Base-by-base conservation (phyloP, 2,113 vertebrate species). In the Lophura nycthemera region DNA sequence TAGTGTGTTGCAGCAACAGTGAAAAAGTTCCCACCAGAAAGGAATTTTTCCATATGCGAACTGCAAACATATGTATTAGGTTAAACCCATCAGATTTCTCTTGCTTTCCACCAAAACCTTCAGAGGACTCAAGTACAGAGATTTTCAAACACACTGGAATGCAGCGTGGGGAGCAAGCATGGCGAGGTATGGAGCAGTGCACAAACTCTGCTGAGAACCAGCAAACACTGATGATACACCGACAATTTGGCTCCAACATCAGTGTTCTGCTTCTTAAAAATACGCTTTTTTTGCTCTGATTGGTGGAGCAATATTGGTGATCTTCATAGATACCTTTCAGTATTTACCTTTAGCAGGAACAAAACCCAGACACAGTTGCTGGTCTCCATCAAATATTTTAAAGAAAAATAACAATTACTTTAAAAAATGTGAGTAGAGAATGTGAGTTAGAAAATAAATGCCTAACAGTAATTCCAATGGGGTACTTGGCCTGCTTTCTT, bases 1-100 rank as follows among this genome's bases (percentile, higher is more conserved):
- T 95, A 96, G 97, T 97, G 97, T 98, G 97, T 97, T 98, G 97
- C 92, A 95, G 90, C 92, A 94, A 81, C 84, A 95, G 94, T 13
- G 4, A 95, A 95, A 89, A 96, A 91, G 85, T 97, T 97, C 96
- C 91, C 94, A 96, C 95, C 93, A 94, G 81, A 96, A 95, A 96
- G 95, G 95, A 97, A 95, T 96, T 94, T 86, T 93, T 90, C 92
- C 93, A 92, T 95, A 71, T 93, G 95, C 95, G 93, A 95, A n/a
- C 45, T 86, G 82, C 93, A 93, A 91, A 87, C 96, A 93, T 90
- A 88, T 96, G 93, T 81, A 52, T 94, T 95, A 71, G 86, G 57
- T 96, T 97, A 96, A 97, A 97, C 83, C 87, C 93, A 78, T 82
- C 91, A 97, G 96, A 97, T 95, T 97, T 97, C 86, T 94, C 98